These are phyloP conservation scores for Cryptotis parvus DNA, from an alignment of 2,113 vertebrate species.

Conservation along the genomic window DNA sequence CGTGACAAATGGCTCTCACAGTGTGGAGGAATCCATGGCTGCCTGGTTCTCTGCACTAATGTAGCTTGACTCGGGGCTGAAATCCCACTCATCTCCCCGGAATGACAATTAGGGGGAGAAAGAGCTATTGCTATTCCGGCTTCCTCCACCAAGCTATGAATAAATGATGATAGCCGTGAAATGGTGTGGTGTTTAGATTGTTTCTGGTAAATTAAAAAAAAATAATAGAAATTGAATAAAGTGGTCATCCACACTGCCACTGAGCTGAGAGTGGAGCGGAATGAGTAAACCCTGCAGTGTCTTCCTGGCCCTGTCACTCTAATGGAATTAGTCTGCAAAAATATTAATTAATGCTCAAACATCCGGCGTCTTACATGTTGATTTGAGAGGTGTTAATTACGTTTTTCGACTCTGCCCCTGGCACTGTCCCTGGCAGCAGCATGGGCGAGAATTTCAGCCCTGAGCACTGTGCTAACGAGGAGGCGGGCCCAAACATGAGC, in stretches of 20 bases:
- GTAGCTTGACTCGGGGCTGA: slow-evolving; percentile 76
- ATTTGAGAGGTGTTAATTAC: slow-evolving; percentile 74
- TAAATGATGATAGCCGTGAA: slow-evolving; percentile 80
- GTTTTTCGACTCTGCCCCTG: neutral
- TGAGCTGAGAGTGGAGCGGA: slow-evolving; percentile 63
- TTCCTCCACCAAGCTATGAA: slow-evolving; percentile 77
- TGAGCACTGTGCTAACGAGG: too few species aligned
- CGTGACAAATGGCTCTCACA: slow-evolving; percentile 60
- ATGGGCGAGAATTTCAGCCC: neutral
- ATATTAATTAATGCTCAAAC: slow-evolving; percentile 80
- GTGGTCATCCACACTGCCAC: slow-evolving; percentile 62
- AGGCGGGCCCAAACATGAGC: too few species aligned
- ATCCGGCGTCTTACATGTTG: slow-evolving; percentile 66
- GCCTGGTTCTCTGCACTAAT: slow-evolving; percentile 65
- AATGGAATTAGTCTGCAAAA: slow-evolving; percentile 78
- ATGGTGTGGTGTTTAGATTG: slow-evolving; percentile 70
- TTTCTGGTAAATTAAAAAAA: slow-evolving; percentile 81
- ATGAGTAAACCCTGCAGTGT: slow-evolving; percentile 59
- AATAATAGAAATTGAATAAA: slow-evolving; percentile 71
- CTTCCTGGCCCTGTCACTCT: slow-evolving; percentile 74
- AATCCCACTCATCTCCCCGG: slow-evolving; percentile 72
- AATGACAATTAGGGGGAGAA: slow-evolving; percentile 74
- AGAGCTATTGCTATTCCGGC: slow-evolving; percentile 67
- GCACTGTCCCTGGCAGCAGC: neutral
- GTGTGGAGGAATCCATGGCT: slow-evolving; percentile 50